Evolutionary conservation across 2,797 vertebrate species (phyloP), one percentile per base, ranked within the genome.

Genomic region (Bovichtus diacanthus): DNA sequence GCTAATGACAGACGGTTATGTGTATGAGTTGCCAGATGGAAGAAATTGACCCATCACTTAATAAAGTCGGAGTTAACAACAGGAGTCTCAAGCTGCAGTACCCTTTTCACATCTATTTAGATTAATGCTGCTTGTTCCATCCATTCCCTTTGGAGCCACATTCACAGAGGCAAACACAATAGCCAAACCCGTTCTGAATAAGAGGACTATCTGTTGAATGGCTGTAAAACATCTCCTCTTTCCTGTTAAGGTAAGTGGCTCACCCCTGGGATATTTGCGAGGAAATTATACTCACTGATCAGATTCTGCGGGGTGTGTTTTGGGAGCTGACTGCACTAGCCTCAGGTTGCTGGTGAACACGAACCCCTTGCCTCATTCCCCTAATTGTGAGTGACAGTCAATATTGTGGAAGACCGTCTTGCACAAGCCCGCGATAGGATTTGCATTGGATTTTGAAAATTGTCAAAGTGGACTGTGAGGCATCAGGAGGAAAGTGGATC

Each of bases 361-460:
- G 80, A 86, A 81, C 87, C 88, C 85, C 90, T 92, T 83, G 85
- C 81, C 73, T 87, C 84, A 61, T 89, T 89, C 76, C 72, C 83
- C 59, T 94, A 94, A 92, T 94, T 93, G 93, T 94, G 94, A 95
- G 89, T 94, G 93, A 94, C 94, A 94, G 89, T 93, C 92, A 92
- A 93, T 95, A 94, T 94, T 94, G 89, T 70, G 78, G 86, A 87
- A 87, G 87, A 88, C 86, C 65, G 82, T 78, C 82, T 83, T 41
- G 86, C 83, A 71, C 78, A 27, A 83, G 88, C 90, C 87, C 16
- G 16, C 85, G 81, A 95, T 94, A 91, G 89, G 93, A 95, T 96
- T 95, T 95, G 92, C 94, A 94, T 93, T 91, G 94, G 86, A 94
- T 95, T 95, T 95, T 92, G 84, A 84, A 89, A 92, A 94, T 94